phyloP scores from a whole-genome alignment of 2,797 vertebrate species.

The Chelmon rostratus region DNA sequence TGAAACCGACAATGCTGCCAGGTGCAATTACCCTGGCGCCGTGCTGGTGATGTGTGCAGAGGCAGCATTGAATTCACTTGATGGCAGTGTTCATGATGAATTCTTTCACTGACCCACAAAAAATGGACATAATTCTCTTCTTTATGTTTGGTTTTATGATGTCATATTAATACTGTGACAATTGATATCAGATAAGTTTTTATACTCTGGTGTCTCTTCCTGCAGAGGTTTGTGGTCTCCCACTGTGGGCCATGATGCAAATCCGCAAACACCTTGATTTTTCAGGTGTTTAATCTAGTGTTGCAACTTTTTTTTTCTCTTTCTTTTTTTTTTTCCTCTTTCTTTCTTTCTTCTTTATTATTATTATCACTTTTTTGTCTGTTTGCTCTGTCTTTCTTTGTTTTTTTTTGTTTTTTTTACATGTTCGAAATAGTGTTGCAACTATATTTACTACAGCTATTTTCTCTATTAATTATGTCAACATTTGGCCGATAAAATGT shows the following conservation, averaged over 20 bases:
- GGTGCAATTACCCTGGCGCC: neutral
- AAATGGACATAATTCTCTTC: neutral
- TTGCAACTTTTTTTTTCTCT: neutral
- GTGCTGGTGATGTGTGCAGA: no score
- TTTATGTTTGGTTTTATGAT: no score
- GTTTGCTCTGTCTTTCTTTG: no score
- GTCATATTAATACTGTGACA: neutral
- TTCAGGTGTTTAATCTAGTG: neutral
- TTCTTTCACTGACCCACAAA: neutral
- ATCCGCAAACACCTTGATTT: neutral
- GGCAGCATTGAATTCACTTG: neutral
- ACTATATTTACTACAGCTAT: neutral
- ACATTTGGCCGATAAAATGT: neutral
- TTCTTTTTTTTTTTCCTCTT: no score
- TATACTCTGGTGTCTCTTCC: no score
- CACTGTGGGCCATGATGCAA: neutral
- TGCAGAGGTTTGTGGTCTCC: neutral
- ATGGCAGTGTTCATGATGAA: neutral
- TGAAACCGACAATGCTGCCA: slow-evolving; percentile 26
- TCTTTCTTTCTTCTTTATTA: no score
- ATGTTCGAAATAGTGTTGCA: no score
- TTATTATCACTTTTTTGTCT: no score
- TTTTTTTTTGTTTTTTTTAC: no score
- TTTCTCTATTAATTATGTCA: neutral
- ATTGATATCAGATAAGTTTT: neutral